Evolutionary conservation across 2,888 invertebrate genomes (phyloP), one percentile per base, ranked within the genome.

Genomic region (Isotomurus palustris): DNA sequence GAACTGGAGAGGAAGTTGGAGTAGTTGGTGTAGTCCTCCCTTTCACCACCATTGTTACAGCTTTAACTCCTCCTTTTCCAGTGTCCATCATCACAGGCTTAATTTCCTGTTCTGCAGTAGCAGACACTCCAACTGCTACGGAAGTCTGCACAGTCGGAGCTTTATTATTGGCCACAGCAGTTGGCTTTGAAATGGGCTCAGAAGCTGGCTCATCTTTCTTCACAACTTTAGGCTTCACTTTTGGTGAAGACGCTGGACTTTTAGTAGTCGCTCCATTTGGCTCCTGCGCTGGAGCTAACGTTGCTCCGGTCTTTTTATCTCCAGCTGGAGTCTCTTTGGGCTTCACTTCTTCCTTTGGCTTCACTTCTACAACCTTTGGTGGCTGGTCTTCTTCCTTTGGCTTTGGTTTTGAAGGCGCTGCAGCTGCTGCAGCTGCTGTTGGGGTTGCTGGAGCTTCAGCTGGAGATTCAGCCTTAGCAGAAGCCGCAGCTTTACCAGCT

Each of bases 91-190:
- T 22, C 10, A 68, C 70, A 22, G 65, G 58, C 40, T 67, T 69
- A 19, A 83, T 77, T 61, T 79, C 56, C 21, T 19, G 17, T 74
- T 73, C 32, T 28, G 21, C 14, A 14, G 12, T 25, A 5, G 8
- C 5, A 32, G 22, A 27, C 25, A 22, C 47, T 28, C 10, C 10
- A 8, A n/a, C n/a, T 14, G 27, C 17, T 6, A 17, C 47, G 3
- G 27, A 29, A 28, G 28, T n/a, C 47, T 12, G 10, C 17, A n/a
- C 28, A 4, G n/a, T 47, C 5, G 49, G 25, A 5, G 49, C 12
- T 35, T 35, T 36, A 8, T 14, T 10, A 14, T 21, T 22, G 12
- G 49, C 22, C 3, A 8, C 29, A 17, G 57, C 40, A 8, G 32
- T 43, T 19, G 44, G 35, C 6, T 24, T 14, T 36, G 21, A 28